Base-by-base conservation (phyloP, 2,797 vertebrate species). In the Euthynnus affinis region DNA sequence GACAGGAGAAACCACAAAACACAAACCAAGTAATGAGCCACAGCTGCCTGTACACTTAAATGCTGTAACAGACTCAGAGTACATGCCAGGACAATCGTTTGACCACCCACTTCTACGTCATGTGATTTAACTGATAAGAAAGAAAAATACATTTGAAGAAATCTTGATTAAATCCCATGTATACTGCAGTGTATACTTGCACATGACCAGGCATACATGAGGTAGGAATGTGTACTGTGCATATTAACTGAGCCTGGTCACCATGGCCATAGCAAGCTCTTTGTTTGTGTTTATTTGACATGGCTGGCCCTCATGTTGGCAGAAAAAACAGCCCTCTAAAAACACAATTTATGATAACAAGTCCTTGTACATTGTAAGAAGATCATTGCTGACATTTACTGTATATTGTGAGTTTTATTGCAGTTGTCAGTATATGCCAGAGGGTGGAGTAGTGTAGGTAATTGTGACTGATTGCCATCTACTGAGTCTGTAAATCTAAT, bases 401-500 rank as follows among this genome's bases (percentile, higher is more conserved):
- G 71, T 46, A 52, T n/a, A 29, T 55, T 59, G 32, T 81, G 76
- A 82, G 67, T 80, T 84, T 83, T 58, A 69, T 52, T 40, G 71
- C 56, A 71, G 56, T 79, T 58, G 81, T 73, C 69, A 78, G 76
- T 15, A 32, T 76, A 51, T 69, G 85, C 83, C 86, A 81, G 74
- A 85, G 84, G 83, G 76, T 22, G n/a, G 51, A 83, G 59, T 27
- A 57, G 57, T 87, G 67, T 57, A 62, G 58, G 63, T 62, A 82
- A 85, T 58, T 85, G 73, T 77, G 69, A 85, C 46, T 84, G 80
- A 92, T 90, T 77, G 67, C 73, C 80, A 87, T 88, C 80, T 56
- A 44, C 49, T 37, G 52, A 84, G 78, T 80, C 79, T 85, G 73
- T 71, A 76, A 76, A 83, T 90, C 86, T 88, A 74, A 78, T 59